These are phyloP conservation scores for Andrena fulva DNA, from an alignment of 2,888 invertebrate genomes.

Conservation along the genomic window DNA sequence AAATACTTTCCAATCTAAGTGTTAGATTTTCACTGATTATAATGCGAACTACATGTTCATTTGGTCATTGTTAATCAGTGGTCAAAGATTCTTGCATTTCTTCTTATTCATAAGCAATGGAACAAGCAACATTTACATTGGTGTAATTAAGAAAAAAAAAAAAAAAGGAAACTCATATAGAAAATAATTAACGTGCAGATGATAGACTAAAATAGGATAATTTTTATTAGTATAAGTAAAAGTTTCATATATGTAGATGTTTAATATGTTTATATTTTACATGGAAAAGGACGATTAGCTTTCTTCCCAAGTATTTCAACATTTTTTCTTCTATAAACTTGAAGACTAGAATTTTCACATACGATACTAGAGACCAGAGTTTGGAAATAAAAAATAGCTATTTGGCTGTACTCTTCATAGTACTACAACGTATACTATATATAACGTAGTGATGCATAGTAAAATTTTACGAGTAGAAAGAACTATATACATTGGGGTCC, in stretches of 20 bases:
- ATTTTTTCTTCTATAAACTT: not conserved
- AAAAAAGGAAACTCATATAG: not conserved
- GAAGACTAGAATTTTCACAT: not conserved
- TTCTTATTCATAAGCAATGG: slow-evolving; percentile 4
- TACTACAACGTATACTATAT: slow-evolving; percentile 13
- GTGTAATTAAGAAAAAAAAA: slow-evolving; percentile 2
- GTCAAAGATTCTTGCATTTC: slow-evolving; percentile 11
- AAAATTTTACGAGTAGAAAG: slow-evolving; percentile 46
- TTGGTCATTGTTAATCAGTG: slow-evolving; percentile 19
- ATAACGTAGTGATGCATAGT: slow-evolving; percentile 38
- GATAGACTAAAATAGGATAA: not conserved
- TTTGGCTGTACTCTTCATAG: not conserved
- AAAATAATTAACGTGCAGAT: not conserved
- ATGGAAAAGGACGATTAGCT: not conserved
- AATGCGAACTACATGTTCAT: slow-evolving; percentile 29
- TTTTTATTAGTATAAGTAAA: slow-evolving; percentile 14
- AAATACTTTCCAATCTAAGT: slow-evolving; percentile 38
- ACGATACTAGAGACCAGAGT: not conserved
- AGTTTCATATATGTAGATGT: not conserved
- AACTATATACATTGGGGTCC: slow-evolving; percentile 68
- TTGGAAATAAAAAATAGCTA: slow-evolving; percentile 16
- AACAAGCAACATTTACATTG: slow-evolving; percentile 37
- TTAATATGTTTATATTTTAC: not conserved
- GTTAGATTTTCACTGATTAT: slow-evolving; percentile 20
- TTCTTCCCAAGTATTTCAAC: not conserved